Percentiles rank a stretch among this genome's conserved stretches.
These are phyloP conservation scores for Ptilorrhoa leucosticta DNA, from an alignment of 2,113 vertebrate species.

Conservation along the genomic window DNA sequence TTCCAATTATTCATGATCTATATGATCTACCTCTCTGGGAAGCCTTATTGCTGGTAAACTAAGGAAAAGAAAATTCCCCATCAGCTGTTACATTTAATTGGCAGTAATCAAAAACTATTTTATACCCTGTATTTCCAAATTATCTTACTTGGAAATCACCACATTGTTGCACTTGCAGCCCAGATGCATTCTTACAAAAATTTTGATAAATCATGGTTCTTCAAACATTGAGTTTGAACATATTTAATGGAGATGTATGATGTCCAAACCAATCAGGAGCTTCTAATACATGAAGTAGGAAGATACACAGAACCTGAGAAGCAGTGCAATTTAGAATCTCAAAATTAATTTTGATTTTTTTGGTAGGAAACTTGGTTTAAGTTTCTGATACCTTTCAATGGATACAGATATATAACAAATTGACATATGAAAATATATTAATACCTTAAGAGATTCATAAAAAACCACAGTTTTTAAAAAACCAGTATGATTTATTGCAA, in stretches of 20 bases:
- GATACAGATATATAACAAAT: neutral
- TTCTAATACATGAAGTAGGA: neutral
- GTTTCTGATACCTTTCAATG: neutral
- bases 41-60: neutral
- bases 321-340: neutral
- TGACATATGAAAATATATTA: neutral
- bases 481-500: neutral
- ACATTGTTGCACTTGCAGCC: neutral
- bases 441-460: neutral
- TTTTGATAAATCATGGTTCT: neutral
- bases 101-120: neutral
- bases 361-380: neutral
- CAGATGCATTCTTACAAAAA: neutral
- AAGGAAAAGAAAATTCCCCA: neutral
- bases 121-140: neutral
- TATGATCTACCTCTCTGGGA: neutral
- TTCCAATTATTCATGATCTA: neutral
- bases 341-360: neutral
- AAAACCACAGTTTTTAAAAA: fast-evolving
- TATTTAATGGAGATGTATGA: neutral
- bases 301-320: neutral
- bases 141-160: neutral
- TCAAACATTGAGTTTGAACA: neutral
- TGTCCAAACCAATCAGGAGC: neutral
- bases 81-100: neutral